phyloP scores from a whole-genome alignment of 2,797 vertebrate species.

The Pangasius larnaudii region DNA sequence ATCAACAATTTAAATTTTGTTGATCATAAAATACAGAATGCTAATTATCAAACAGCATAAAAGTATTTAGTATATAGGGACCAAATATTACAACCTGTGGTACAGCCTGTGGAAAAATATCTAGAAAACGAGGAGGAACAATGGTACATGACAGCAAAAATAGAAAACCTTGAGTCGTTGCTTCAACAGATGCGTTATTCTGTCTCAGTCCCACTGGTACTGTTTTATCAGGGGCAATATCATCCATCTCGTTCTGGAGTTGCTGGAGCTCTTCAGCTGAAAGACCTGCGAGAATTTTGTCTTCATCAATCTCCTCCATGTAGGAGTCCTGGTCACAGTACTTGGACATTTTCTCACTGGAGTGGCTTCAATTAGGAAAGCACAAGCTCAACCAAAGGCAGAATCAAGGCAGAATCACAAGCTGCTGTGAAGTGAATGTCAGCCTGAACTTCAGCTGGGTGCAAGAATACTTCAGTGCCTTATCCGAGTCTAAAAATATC shows the following conservation, averaged over 20 bases:
- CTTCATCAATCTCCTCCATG: conserved; percentile 88
- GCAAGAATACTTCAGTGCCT: conserved; percentile 58
- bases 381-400: conserved; percentile 19
- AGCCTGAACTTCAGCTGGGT: conserved; percentile 53
- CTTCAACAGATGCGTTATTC: conserved; percentile 69
- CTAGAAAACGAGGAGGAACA: conserved; percentile 21
- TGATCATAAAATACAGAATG: not conserved
- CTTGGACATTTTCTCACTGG: conserved; percentile 68
- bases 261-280: conserved; percentile 91
- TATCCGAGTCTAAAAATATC: conserved; percentile 77
- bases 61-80: not conserved
- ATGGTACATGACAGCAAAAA: conserved; percentile 21
- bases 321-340: conserved; percentile 56
- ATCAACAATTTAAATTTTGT: not conserved
- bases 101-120: not conserved
- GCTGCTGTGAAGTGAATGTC: conserved; percentile 52
- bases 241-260: conserved; percentile 94
- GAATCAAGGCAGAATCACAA: conserved; percentile 3
- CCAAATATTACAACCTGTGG: not conserved
- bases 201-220: conserved; percentile 91
- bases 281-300: conserved; percentile 91
- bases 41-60: not conserved
- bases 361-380: conserved; percentile 23
- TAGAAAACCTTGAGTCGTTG: conserved; percentile 41
- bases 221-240: conserved; percentile 88